Evolutionary conservation across 2,113 vertebrate species (phyloP).

Genomic region (Trogon melanurus): DNA sequence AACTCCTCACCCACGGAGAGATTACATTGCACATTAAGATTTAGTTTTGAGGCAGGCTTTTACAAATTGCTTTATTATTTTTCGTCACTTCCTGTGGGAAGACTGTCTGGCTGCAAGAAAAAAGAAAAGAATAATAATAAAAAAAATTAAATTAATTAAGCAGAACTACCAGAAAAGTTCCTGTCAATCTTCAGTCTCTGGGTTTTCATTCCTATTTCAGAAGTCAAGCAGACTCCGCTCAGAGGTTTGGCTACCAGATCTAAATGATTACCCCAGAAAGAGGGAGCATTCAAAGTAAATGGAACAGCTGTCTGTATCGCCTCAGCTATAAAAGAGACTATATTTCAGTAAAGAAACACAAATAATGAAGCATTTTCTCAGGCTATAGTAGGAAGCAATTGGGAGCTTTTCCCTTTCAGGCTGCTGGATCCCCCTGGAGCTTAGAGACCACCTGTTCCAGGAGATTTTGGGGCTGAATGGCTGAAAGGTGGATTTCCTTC

Average conservation of each 20-base stretch:
- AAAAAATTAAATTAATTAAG: slow-evolving; percentile 6
- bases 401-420: slow-evolving; percentile 40
- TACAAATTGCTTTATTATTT: slow-evolving; percentile 13
- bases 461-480: slow-evolving; percentile 30
- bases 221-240: slow-evolving; percentile 38
- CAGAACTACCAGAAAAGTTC: slow-evolving; percentile 2
- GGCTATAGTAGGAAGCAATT: background rate
- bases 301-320: slow-evolving; percentile 60
- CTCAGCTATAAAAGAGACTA: slow-evolving; percentile 62
- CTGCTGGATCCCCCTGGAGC: slow-evolving; percentile 23
- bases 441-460: slow-evolving; percentile 64
- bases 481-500: slow-evolving; percentile 31
- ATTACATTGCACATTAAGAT: slow-evolving; percentile 27
- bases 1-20: background rate
- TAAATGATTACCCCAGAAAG: slow-evolving; percentile 65
- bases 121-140: background rate
- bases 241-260: slow-evolving; percentile 49
- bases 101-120: background rate
- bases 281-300: slow-evolving; percentile 57
- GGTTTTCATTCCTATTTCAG: slow-evolving; percentile 39
- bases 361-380: slow-evolving; percentile 46
- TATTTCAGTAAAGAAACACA: slow-evolving; percentile 71
- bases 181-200: background rate
- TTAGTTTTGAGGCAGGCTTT: slow-evolving; percentile 33
- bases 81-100: background rate